These are phyloP conservation scores for Mesocentrotus franciscanus DNA, from an alignment of 53 echinoderm and acorn worm species.

Conservation along the genomic window DNA sequence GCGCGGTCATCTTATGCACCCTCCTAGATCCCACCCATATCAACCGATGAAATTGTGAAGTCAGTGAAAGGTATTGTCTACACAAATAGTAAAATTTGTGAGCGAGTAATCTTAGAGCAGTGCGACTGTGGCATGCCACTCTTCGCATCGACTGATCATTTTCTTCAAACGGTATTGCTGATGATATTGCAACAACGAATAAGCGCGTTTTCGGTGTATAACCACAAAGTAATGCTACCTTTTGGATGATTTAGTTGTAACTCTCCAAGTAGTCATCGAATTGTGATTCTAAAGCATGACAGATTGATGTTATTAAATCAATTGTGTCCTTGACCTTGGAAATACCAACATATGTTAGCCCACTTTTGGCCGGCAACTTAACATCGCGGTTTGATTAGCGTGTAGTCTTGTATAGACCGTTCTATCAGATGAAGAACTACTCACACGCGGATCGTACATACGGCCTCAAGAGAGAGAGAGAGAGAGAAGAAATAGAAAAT, in stretches of 20 bases:
- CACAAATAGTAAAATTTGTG: neutral
- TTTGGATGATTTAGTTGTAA: neutral
- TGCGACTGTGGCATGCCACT: neutral
- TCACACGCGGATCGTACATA: too few relatives aligned
- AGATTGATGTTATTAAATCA: neutral
- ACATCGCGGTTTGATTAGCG: neutral
- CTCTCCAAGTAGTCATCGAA: neutral
- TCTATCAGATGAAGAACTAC: too few relatives aligned
- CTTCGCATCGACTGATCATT: neutral
- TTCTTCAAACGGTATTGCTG: neutral
- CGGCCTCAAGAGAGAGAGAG: too few relatives aligned
- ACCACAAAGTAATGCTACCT: neutral
- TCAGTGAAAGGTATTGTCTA: neutral
- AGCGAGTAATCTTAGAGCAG: neutral
- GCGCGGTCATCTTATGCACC: neutral
- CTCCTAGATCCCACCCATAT: neutral
- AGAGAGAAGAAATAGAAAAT: too few relatives aligned
- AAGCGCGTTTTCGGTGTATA: neutral
- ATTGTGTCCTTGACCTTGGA: neutral
- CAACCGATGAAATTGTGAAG: neutral
- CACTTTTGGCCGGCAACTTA: neutral
- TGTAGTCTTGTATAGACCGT: too few relatives aligned
- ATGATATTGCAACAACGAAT: neutral
- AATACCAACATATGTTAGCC: neutral
- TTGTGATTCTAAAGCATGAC: neutral